A percentile compares a stretch with the other conserved stretches of the same genome.
These are phyloP conservation scores for Myanophis thanlyinensis DNA, from an alignment of 2,113 vertebrate genomes.

Conservation along the genomic window DNA sequence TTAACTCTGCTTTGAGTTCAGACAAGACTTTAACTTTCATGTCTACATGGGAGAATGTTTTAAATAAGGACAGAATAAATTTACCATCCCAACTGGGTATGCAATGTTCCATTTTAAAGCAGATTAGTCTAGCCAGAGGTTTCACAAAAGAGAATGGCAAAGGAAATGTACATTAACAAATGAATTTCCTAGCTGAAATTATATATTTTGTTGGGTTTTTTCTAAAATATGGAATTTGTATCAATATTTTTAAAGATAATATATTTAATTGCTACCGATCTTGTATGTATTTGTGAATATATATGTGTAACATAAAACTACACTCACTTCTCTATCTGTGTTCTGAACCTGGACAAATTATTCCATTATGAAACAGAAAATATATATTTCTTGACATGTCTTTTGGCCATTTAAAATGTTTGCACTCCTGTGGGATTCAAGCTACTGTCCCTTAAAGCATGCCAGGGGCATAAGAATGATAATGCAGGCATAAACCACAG, in stretches of 20 bases:
- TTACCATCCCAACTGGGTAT: neutral
- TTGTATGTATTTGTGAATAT: neutral
- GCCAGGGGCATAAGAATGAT: conserved; percentile 44
- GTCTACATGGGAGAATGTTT: neutral
- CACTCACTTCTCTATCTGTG: neutral
- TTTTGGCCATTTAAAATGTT: conserved; percentile 45
- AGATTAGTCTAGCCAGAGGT: neutral
- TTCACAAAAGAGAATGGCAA: neutral
- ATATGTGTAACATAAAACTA: neutral
- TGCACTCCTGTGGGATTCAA: conserved; percentile 30
- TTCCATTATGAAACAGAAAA: conserved; percentile 33
- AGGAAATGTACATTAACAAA: neutral
- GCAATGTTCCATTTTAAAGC: neutral
- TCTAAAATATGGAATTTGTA: neutral
- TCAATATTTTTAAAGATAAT: neutral
- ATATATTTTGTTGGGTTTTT: neutral
- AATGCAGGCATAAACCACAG: conserved; percentile 34
- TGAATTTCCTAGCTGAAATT: neutral
- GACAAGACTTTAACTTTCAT: neutral
- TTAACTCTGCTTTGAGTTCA: neutral
- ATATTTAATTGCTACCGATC: neutral
- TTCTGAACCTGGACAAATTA: conserved; percentile 23
- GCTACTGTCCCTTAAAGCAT: conserved; percentile 52
- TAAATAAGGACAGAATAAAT: neutral
- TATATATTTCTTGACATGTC: conserved; percentile 35